Conservation (phyloP, 2,797 vertebrate species). For the Cryptoblepharus egeriae region DNA sequence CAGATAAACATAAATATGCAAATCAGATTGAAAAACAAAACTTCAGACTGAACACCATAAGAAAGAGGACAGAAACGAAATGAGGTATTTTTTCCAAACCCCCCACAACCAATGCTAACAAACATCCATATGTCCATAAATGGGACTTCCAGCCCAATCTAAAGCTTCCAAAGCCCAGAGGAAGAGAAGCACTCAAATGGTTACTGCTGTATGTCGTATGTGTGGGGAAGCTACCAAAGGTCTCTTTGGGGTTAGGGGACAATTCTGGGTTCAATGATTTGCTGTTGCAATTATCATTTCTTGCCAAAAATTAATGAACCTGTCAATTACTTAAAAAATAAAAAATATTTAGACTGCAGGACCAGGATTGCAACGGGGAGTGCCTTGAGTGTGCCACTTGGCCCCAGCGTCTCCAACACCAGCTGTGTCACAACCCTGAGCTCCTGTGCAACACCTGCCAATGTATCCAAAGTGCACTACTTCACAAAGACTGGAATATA, state of each 20-base stretch:
- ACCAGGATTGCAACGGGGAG: slow-evolving; percentile 74
- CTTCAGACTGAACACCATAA: background rate
- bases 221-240: too few species aligned
- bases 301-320: background rate
- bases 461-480: slow-evolving; percentile 65
- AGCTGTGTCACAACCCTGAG: slow-evolving; percentile 81
- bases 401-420: slow-evolving; percentile 76
- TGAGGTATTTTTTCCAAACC: background rate
- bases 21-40: background rate
- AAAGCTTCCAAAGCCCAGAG: too few species aligned
- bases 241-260: too few species aligned
- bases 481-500: slow-evolving; percentile 84
- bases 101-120: background rate
- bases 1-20: slow-evolving; percentile 20
- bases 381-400: slow-evolving; percentile 69
- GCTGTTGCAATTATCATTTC: background rate
- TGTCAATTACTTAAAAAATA: background rate
- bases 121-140: background rate
- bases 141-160: background rate
- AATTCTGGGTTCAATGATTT: background rate
- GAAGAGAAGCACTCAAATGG: too few species aligned
- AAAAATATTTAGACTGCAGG: slow-evolving; percentile 62
- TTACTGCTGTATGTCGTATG: too few species aligned
- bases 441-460: slow-evolving; percentile 72
- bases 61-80: background rate